Evolutionary conservation across 2,888 invertebrate genomes (phyloP), one percentile per base, ranked within the genome.

Genomic region (Mythimna pallens): DNA sequence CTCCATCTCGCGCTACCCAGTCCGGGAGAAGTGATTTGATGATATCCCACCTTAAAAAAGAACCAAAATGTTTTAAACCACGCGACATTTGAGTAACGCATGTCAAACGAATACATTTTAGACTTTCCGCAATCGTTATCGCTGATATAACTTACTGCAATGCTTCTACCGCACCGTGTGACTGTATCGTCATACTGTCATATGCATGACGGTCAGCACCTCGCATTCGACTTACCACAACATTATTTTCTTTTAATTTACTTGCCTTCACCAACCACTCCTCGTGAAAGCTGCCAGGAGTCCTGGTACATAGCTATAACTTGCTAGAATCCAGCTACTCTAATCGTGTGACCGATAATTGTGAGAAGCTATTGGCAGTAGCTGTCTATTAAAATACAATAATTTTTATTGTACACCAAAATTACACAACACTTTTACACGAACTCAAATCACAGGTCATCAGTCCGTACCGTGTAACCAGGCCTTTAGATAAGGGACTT

Each of bases 401-500:
- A 47, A 17, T 20, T 17, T 47, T 43, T 14, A 43, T 43, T 43
- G 14, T 43, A 43, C 10, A 43, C 43, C 12, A 43, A 43, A 47
- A 5, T 17, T 17, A 47, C 47, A 12, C 47, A 47, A 47, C 2
- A 47, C 47, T 47, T 47, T 47, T 17, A 47, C 47, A 47, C 17
- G 47, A 47, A 47, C 17, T 20, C 20, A 14, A 47, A 47, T 47
- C 43, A 47, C 36, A 61, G 22, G 40, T 43, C 61, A 40, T 12
- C 14, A n/a, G 22, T 14, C 22, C 40, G 14, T 40, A 40, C 22
- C 22, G 61, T 61, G 40, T 61, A 61, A 22, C 22, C 61, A 61
- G 3, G 22, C 22, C 61, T 40, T 61, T 40, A 61, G 61, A 61
- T 61, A 61, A 61, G 61, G n/a, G 40, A 22, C 40, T 22, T 61